Percentiles rank a stretch among this genome's conserved stretches.
Conservation (phyloP, 2,113 vertebrate species). For the Apodemus speciosus region DNA sequence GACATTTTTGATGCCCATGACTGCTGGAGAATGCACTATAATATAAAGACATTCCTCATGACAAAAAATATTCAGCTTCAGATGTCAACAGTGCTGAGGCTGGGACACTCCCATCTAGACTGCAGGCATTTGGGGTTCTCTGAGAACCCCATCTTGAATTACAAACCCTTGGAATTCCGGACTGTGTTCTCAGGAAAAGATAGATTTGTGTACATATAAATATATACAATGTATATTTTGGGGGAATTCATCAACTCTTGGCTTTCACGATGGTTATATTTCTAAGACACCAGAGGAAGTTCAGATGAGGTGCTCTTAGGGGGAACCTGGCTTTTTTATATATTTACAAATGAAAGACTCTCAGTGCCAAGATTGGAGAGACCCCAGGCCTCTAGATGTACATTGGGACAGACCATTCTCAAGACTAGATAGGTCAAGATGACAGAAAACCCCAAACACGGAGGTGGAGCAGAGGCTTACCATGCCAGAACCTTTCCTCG, state of each 20-base stretch:
- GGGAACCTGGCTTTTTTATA: background rate
- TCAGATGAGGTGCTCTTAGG: background rate
- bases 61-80: background rate
- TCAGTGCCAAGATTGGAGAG: background rate
- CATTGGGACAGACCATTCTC: background rate
- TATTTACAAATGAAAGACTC: slow-evolving; percentile 12
- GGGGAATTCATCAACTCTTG: background rate
- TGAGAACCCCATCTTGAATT: background rate
- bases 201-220: background rate
- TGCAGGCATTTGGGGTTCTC: background rate
- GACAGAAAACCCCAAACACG: background rate
- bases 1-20: background rate
- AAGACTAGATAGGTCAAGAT: background rate
- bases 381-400: background rate
- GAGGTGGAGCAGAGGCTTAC: slow-evolving; percentile 85
- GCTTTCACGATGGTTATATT: background rate
- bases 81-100: background rate
- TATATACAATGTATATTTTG: background rate
- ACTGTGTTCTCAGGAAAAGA: background rate
- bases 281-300: background rate
- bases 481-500: slow-evolving; percentile 94
- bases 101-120: too few species aligned
- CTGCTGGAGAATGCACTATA: background rate
- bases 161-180: background rate
- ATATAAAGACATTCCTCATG: background rate